A percentile compares a stretch with the other conserved stretches of the same genome.
phyloP scores from a whole-genome alignment of 1,140 invertebrate species.

The Paralvinella palmiformis region DNA sequence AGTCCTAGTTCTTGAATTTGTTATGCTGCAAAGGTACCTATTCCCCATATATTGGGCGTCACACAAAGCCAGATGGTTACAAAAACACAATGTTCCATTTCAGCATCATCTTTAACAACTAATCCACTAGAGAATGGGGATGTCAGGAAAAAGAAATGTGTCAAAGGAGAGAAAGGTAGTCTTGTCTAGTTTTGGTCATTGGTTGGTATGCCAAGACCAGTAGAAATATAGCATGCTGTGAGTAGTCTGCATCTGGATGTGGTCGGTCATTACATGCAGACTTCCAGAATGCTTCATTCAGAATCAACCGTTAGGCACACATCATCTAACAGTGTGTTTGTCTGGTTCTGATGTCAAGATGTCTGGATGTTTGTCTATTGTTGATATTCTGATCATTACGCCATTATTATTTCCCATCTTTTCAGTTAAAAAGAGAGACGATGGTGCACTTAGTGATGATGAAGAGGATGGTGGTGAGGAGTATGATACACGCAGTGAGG shows the following conservation, averaged over 20 bases:
- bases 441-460: conserved; percentile 18
- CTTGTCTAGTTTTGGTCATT: too few species aligned
- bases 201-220: too few species aligned
- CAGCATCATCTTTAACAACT: not conserved
- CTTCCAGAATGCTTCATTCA: not conserved
- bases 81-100: not conserved
- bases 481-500: conserved; percentile 43
- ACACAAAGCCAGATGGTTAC: not conserved
- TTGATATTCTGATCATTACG: not conserved
- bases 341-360: not conserved
- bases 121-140: too few species aligned
- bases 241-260: too few species aligned
- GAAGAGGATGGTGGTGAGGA: conserved; percentile 25
- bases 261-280: not conserved
- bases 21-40: not conserved
- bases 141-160: too few species aligned
- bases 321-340: not conserved
- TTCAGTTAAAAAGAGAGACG: conserved; percentile 13
- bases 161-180: too few species aligned
- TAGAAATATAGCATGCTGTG: too few species aligned
- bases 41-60: not conserved
- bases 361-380: not conserved
- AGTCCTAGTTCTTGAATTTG: not conserved
- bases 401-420: not conserved
- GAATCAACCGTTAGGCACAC: not conserved